Conservation (phyloP, 2,888 invertebrate species). For the Athripsodes cinereus region DNA sequence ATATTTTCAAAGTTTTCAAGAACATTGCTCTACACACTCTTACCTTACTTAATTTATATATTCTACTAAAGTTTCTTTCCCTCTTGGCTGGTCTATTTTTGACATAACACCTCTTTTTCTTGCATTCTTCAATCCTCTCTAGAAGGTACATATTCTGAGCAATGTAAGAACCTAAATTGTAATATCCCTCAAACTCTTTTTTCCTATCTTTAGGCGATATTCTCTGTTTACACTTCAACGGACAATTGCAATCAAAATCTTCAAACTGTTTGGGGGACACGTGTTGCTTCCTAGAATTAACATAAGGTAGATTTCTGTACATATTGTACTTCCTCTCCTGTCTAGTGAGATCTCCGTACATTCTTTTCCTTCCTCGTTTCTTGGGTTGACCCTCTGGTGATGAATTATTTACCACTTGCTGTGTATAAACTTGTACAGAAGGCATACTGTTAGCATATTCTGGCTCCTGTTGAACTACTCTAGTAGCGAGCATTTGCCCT, state of each 20-base stretch:
- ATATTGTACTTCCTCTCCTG: constrained; percentile 9
- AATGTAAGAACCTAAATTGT: constrained; percentile 8
- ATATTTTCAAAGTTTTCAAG: constrained; percentile 11
- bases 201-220: constrained; percentile 2
- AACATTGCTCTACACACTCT: constrained; percentile 14
- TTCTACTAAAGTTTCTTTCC: constrained; percentile 6
- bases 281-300: constrained; percentile 11
- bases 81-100: constrained; percentile 4
- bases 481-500: not conserved
- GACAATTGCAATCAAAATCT: constrained; percentile 12
- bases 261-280: constrained; percentile 11
- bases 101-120: constrained; percentile 9
- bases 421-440: too few relatives aligned
- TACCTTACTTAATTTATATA: constrained; percentile 9
- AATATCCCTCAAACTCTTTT: constrained; percentile 10
- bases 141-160: constrained; percentile 11
- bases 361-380: constrained; percentile 10
- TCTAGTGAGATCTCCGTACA: constrained; percentile 8
- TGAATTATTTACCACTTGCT: not conserved
- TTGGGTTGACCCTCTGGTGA: not conserved
- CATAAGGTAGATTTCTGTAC: constrained; percentile 8
- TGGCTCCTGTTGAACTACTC: not conserved
- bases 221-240: constrained; percentile 11
- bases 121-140: constrained; percentile 8
- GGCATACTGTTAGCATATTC: not conserved